These are phyloP conservation scores for Cladopsammia gracilis DNA, from an alignment of 64 coral and sea anemone genomes.

Conservation along the genomic window DNA sequence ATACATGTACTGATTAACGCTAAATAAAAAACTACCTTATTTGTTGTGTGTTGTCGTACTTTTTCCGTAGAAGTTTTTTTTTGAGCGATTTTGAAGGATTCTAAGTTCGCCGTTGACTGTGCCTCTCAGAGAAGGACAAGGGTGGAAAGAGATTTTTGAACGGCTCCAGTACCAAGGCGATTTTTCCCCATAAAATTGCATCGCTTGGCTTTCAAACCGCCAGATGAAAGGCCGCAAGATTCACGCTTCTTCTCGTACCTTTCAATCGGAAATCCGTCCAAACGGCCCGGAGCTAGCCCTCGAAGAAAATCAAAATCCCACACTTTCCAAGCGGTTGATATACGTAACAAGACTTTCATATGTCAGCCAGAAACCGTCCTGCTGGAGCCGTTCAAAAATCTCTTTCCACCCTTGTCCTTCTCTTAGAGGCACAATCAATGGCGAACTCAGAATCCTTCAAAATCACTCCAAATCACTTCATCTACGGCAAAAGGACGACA, in stretches of 20 bases:
- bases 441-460: no score
- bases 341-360: background rate
- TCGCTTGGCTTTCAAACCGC: background rate
- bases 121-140: no score
- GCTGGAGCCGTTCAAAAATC: background rate
- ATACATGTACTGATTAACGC: no score
- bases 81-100: no score
- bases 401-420: no score
- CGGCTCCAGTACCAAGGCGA: background rate
- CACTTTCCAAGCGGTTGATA: background rate
- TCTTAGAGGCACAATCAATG: no score
- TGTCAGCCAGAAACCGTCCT: background rate
- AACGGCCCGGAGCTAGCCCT: slow-evolving; percentile 2
- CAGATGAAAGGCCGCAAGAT: background rate
- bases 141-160: background rate
- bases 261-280: background rate
- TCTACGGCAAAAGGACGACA: no score
- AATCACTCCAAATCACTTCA: no score
- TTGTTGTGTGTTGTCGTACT: no score
- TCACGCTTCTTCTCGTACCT: background rate
- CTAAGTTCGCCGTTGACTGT: no score
- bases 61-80: no score
- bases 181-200: slow-evolving; percentile 9
- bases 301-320: slow-evolving; percentile 27
- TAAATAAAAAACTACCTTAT: no score